Conservation (phyloP, 2,888 invertebrate species). For the Melieria picta region DNA sequence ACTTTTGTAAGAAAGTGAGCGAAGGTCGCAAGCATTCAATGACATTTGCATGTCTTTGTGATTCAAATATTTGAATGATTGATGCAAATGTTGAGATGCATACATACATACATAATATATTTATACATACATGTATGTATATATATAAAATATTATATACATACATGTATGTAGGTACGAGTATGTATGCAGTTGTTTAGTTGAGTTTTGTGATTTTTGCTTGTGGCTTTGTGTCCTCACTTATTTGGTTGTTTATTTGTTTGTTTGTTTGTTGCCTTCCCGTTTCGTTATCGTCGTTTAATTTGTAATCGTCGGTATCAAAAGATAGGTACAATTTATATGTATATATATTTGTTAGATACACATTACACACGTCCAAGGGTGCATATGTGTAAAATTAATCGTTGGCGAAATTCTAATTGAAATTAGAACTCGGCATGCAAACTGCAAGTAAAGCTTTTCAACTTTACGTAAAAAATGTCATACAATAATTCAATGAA, state of each 20-base stretch:
- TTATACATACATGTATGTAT: slow-evolving; percentile 1
- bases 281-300: slow-evolving; percentile 55
- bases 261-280: slow-evolving; percentile 39
- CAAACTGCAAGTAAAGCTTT: not conserved
- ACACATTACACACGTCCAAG: not conserved
- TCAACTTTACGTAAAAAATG: not conserved
- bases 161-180: slow-evolving; percentile 1
- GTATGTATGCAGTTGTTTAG: slow-evolving; percentile 7
- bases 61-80: not conserved
- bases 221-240: not conserved
- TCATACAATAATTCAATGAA: not conserved
- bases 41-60: too few relatives aligned
- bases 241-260: not conserved
- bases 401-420: not conserved
- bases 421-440: too few relatives aligned
- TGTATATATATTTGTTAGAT: slow-evolving; percentile 13
- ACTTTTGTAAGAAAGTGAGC: too few relatives aligned
- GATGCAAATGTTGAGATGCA: not conserved
- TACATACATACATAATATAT: not conserved
- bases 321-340: slow-evolving; percentile 60
- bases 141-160: not conserved
- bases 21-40: too few relatives aligned
- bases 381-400: not conserved
- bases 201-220: not conserved
- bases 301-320: slow-evolving; percentile 59